Conservation (phyloP, 2,888 invertebrate genomes). For the Allophyes oxyacanthae region DNA sequence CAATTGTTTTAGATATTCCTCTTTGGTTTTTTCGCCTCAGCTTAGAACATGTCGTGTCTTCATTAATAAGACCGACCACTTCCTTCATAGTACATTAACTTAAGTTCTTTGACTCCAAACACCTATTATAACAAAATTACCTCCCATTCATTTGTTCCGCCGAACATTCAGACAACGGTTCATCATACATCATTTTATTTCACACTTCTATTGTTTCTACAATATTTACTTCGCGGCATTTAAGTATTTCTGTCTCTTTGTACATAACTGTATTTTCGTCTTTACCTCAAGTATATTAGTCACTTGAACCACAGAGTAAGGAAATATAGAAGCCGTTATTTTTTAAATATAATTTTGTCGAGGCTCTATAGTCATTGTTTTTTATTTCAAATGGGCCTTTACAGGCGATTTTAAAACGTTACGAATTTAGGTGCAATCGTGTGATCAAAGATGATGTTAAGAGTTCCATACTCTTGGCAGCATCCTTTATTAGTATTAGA, state of each 20-base stretch:
- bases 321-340: constrained; percentile 7
- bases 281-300: constrained; percentile 76
- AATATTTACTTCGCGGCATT: constrained; percentile 49
- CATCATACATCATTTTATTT: constrained; percentile 47
- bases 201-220: constrained; percentile 47
- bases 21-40: too few relatives aligned
- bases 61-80: constrained; percentile 8
- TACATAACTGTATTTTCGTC: constrained; percentile 72
- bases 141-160: constrained; percentile 30
- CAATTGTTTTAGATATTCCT: too few relatives aligned
- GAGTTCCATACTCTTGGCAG: too few relatives aligned
- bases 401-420: too few relatives aligned
- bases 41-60: neutral
- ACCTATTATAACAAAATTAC: constrained; percentile 43
- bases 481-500: too few relatives aligned
- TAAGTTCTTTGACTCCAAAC: constrained; percentile 43
- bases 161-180: constrained; percentile 41
- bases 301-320: constrained; percentile 52
- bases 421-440: too few relatives aligned
- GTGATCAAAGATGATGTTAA: too few relatives aligned
- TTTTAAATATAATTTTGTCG: too few relatives aligned
- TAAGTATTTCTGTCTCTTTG: constrained; percentile 33
- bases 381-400: too few relatives aligned
- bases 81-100: constrained; percentile 9
- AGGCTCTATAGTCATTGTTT: too few relatives aligned